These are phyloP conservation scores for Callopanchax toddi DNA, from an alignment of 2,113 vertebrate species.

Conservation along the genomic window DNA sequence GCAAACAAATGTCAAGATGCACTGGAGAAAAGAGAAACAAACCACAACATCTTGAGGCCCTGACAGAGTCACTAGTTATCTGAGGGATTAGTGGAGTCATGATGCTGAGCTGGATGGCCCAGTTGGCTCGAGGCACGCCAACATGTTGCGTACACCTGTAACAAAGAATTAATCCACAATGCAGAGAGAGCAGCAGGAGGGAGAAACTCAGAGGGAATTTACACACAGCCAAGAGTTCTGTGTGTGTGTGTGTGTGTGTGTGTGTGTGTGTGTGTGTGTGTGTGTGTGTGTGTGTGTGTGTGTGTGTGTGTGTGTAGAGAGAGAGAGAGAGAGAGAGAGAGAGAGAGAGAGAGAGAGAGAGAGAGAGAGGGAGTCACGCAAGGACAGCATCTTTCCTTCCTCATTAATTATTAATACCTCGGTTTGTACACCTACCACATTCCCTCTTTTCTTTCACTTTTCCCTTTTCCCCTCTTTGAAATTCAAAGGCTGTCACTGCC, in stretches of 20 bases:
- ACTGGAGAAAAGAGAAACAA: too few relatives aligned
- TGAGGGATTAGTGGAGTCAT: slow-evolving; percentile 42
- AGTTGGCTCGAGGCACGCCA: slow-evolving; percentile 52
- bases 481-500: slow-evolving; percentile 1
- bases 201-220: neutral
- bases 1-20: too few relatives aligned
- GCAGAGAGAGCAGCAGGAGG: slow-evolving; percentile 31
- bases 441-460: neutral
- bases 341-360: too few relatives aligned
- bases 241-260: slow-evolving; percentile 13
- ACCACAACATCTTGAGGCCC: neutral
- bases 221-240: slow-evolving; percentile 8
- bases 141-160: slow-evolving; percentile 54
- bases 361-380: too few relatives aligned
- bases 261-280: slow-evolving; percentile 1
- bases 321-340: too few relatives aligned
- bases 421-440: neutral
- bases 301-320: neutral
- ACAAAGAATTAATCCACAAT: slow-evolving; percentile 51
- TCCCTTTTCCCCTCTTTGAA: neutral
- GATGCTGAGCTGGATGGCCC: slow-evolving; percentile 38
- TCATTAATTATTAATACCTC: slow-evolving; percentile 28
- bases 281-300: neutral
- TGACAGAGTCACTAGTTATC: slow-evolving; percentile 12
- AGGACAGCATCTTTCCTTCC: slow-evolving; percentile 14